Percentiles rank a stretch among this genome's conserved stretches.
Evolutionary conservation across 2,113 vertebrate species (phyloP).

Genomic region (Dromas ardeola): DNA sequence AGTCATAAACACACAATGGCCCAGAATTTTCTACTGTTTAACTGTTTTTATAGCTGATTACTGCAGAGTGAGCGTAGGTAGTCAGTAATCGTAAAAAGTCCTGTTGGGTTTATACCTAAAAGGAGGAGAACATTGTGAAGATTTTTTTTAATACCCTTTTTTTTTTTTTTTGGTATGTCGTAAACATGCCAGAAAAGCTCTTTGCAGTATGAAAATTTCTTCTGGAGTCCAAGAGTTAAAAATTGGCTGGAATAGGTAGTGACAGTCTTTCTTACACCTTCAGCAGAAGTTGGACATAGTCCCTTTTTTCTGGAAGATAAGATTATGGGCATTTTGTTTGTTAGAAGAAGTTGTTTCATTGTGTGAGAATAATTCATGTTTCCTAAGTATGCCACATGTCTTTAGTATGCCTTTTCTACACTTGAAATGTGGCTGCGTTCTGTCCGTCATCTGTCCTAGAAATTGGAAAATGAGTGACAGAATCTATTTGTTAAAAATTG

Average conservation of each 20-base stretch:
- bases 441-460: conserved; percentile 10
- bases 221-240: background rate
- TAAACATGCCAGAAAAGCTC: background rate
- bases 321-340: background rate
- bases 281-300: background rate
- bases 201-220: background rate
- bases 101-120: background rate
- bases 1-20: background rate
- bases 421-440: background rate
- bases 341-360: background rate
- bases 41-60: background rate
- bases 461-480: conserved; percentile 1
- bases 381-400: background rate
- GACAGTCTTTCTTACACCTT: background rate
- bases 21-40: background rate
- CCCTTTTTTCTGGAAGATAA: background rate
- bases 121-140: background rate
- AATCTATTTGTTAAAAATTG: background rate
- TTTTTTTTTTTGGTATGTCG: background rate
- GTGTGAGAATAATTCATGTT: background rate
- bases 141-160: background rate
- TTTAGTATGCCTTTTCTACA: background rate
- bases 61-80: background rate
- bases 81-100: background rate
- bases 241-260: background rate